Conservation (phyloP, 2,797 vertebrate species). For the Nyctalus aviator region DNA sequence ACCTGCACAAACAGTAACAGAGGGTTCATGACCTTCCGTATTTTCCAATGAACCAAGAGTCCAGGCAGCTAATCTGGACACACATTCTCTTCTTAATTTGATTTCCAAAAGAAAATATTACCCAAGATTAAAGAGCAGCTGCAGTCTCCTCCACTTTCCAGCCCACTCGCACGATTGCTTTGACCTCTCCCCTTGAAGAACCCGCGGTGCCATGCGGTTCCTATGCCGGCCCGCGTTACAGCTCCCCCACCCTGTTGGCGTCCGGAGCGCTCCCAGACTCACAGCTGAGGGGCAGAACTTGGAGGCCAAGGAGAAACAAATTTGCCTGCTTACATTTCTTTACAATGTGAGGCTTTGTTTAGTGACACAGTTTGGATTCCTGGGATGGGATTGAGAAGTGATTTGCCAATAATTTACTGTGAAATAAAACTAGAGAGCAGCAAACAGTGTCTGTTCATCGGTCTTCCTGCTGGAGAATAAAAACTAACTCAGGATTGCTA, state of each 20-base stretch:
- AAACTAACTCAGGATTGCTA: conserved; percentile 8
- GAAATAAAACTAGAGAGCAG: conserved; percentile 47
- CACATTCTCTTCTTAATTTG: conserved; percentile 58
- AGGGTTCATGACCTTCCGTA: background rate
- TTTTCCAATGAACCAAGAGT: conserved; percentile 26
- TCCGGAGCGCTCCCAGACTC: conserved; percentile 38
- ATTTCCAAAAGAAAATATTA: conserved; percentile 31
- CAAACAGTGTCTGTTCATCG: conserved; percentile 15
- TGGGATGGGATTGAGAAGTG: background rate
- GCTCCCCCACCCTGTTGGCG: background rate
- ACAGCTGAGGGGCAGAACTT: background rate
- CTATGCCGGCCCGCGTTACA: background rate
- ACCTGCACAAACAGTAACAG: background rate
- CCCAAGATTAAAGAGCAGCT: background rate
- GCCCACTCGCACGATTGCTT: background rate
- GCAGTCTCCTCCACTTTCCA: conserved; percentile 31
- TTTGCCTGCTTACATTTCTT: background rate
- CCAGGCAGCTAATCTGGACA: background rate
- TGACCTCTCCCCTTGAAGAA: conserved; percentile 12
- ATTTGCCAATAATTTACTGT: conserved; percentile 58
- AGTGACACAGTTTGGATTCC: background rate
- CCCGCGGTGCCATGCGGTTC: background rate
- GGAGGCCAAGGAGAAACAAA: conserved; percentile 44
- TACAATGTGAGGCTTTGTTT: conserved; percentile 18
- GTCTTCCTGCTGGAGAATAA: background rate